These are phyloP conservation scores for Limnothrissa miodon DNA, from an alignment of 2,113 vertebrate species.

Conservation along the genomic window DNA sequence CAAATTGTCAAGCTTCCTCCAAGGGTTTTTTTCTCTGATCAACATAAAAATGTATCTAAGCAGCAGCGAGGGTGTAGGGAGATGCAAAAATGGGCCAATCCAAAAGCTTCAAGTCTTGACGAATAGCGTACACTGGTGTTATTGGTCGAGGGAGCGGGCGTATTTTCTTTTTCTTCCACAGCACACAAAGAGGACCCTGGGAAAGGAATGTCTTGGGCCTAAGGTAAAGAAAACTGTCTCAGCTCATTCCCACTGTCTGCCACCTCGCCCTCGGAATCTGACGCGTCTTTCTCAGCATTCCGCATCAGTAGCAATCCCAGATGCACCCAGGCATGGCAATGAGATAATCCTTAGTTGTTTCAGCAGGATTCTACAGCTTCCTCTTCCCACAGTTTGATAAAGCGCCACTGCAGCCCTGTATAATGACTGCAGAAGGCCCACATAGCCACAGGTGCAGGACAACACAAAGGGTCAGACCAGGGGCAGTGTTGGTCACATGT, in stretches of 20 bases:
- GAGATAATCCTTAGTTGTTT: conserved; percentile 81
- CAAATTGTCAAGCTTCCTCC: conserved; percentile 21
- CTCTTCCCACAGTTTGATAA: conserved; percentile 83
- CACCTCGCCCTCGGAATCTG: conserved; percentile 71
- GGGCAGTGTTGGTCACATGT: conserved; percentile 30
- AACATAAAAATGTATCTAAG: conserved; percentile 38
- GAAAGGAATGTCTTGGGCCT: conserved; percentile 82
- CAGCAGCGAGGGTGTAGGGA: conserved; percentile 27
- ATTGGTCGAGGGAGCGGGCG: conserved; percentile 61
- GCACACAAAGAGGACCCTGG: conserved; percentile 73
- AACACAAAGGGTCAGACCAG: conserved; percentile 63
- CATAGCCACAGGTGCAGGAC: conserved; percentile 67
- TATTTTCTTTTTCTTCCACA: conserved; percentile 74
- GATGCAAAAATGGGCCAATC: conserved; percentile 49
- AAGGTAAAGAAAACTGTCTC: conserved; percentile 79
- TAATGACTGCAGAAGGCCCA: conserved; percentile 60
- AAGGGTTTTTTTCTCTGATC: conserved; percentile 26
- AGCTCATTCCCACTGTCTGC: conserved; percentile 70
- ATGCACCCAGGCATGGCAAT: conserved; percentile 70
- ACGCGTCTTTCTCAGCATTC: conserved; percentile 79
- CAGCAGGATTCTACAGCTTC: conserved; percentile 78
- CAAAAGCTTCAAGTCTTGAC: conserved; percentile 61
- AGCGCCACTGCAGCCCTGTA: conserved; percentile 68
- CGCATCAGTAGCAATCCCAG: conserved; percentile 78
- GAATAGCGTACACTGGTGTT: conserved; percentile 59